Conservation (phyloP, 2,113 vertebrate genomes). For the Megaceryle torquata region DNA sequence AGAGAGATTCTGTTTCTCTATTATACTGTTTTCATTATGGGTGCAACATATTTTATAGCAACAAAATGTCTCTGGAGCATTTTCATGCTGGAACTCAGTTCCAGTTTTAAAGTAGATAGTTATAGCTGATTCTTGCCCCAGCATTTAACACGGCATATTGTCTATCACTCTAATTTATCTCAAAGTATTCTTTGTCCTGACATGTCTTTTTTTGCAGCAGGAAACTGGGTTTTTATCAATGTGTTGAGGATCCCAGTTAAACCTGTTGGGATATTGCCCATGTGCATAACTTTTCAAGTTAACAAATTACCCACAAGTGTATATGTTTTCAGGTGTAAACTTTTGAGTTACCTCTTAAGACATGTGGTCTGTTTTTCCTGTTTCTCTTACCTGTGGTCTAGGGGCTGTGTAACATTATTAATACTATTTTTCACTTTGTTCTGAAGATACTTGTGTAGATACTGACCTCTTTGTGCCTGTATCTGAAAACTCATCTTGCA, state of each 20-base stretch:
- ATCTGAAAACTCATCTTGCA: not conserved
- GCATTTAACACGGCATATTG: not conserved
- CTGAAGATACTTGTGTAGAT: not conserved
- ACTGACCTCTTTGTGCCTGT: not conserved
- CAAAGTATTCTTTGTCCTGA: conserved; percentile 6
- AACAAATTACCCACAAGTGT: not conserved
- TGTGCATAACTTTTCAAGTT: not conserved
- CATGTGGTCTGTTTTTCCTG: not conserved
- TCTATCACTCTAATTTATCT: conserved; percentile 19
- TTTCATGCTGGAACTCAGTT: not conserved
- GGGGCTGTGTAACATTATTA: not conserved
- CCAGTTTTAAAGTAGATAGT: not conserved
- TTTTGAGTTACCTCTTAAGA: not conserved
- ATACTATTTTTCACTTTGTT: not conserved
- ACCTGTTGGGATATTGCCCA: not conserved
- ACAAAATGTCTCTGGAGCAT: not conserved
- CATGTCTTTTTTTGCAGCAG: not conserved
- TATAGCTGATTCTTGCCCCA: not conserved
- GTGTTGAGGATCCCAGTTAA: not conserved
- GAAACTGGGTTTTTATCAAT: not conserved
- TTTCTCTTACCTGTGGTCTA: not conserved
- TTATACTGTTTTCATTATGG: not conserved
- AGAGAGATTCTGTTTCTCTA: not conserved
- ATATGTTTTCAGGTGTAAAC: not conserved
- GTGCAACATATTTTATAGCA: not conserved